Evolutionary conservation across 2,797 vertebrate species (phyloP), one percentile per base, ranked within the genome.

Genomic region (Microcaecilia unicolor): DNA sequence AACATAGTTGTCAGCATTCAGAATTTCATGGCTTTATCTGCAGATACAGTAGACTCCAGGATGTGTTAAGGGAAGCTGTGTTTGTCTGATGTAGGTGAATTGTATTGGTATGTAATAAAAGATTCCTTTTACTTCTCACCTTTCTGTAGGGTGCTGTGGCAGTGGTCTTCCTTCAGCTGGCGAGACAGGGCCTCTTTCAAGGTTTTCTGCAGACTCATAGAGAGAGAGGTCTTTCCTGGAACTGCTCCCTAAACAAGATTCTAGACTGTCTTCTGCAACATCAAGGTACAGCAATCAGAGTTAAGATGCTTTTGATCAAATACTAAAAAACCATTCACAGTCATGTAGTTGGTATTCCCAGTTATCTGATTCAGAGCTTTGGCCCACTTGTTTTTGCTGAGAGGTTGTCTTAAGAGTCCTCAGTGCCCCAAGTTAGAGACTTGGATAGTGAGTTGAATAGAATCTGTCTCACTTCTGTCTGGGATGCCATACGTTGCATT

Each of bases 161-260:
- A 0, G 70, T 81, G 49, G 64, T 94, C 49, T 82, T 89, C 55
- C 64, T 92, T 72, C 89, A 93, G 52, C 28, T 91, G 58, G 90
- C 84, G 38, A 79, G 72, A 51, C 84, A 76, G 61, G 58, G 89
- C 54, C 87, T 87, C 48, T 87, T 83, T 17, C 71, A 63, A 34
- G 70, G 76, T 4, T 76, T 80, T 3, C 56, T 72, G 13, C 44
- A 67, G 25, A 25, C 57, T 9, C 35, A 36, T 16, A 64, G 16
- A 51, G 49, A 46, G 2, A 70, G 70, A 25, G 31, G 6, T 5
- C 34, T 56, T 13, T 32, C 49, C 5, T 53, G 61, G 18, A 34
- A 15, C 7, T 30, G 73, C 21, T 69, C 51, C 18, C 38, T 68
- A 30, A 23, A 47, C 15, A 30, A 16, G 24, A 49, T 70, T 39